Base-by-base conservation (phyloP, 2,113 vertebrate genomes). In the Pandion haliaetus region DNA sequence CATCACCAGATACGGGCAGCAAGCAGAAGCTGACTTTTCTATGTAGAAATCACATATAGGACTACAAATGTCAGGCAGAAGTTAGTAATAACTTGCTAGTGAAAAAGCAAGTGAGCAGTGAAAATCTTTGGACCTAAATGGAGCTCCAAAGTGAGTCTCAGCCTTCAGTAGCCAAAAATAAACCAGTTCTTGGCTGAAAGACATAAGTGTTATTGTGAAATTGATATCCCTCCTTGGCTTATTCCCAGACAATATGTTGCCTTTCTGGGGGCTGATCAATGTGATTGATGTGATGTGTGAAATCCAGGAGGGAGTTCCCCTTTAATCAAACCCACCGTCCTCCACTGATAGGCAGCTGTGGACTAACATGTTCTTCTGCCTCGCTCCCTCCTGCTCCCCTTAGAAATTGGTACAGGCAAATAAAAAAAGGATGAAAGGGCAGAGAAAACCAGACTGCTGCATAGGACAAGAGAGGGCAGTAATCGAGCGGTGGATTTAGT, bases 241-340 rank as follows among this genome's bases (percentile, higher is more conserved):
- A 98, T 98, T 99, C 98, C 98, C 98, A 98, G 98, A 98, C 99
- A 99, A 99, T 99, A 99, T 99, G 99, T 99, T 99, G 98, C 98
- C 98, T 99, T 99, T 99, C 99, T 98, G 98, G 98, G 98, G 98
- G 98, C 98, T 98, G 99, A 99, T 99, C 99, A 99, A 98, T 98
- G 98, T 99, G 99, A 99, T 99, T 98, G 99, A 99, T 99, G 99
- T 97, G 98, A 97, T 98, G 98, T 98, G 98, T 96, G 97, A 98
- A 98, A 98, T 98, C 97, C 98, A 98, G 97, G 98, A 98, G 98
- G 98, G 98, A 97, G 96, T 98, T 97, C 97, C 98, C 98, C 98
- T 98, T 99, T 99, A 99, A 99, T 99, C 99, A 99, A 98, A 98
- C 97, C 95, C 97, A 98, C 96, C 29, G 91, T 98, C 97, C 98